Percentiles rank a stretch among this genome's conserved stretches.
phyloP scores from a whole-genome alignment of 2,113 vertebrate species.

The Takifugu flavidus region DNA sequence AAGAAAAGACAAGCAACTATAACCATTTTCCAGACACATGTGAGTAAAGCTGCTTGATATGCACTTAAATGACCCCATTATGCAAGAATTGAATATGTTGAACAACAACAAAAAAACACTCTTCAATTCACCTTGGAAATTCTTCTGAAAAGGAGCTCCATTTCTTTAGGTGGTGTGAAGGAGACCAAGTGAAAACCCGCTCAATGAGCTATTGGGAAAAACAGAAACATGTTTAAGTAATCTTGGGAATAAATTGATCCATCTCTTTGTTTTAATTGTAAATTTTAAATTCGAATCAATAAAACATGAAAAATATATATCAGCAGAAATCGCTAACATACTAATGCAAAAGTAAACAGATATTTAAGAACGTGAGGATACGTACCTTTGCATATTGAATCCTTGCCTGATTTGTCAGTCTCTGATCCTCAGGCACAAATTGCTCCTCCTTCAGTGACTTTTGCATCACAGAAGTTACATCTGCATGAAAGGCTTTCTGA shows the following conservation, averaged over 20 bases:
- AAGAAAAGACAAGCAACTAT: not conserved
- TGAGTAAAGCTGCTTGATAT: not conserved
- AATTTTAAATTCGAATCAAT: not conserved
- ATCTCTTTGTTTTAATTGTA: no score
- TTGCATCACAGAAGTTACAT: constrained; percentile 65
- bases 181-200: constrained; percentile 82
- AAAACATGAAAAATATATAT: not conserved
- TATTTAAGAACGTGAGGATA: not conserved
- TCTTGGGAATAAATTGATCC: no score
- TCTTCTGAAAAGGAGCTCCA: constrained; percentile 73
- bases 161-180: constrained; percentile 75
- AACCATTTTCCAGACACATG: not conserved
- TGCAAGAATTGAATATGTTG: not conserved
- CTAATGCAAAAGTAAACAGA: no score
- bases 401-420: constrained; percentile 53
- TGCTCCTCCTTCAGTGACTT: constrained; percentile 64
- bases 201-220: constrained; percentile 74
- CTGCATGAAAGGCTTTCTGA: constrained; percentile 74
- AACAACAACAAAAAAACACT: not conserved
- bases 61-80: not conserved
- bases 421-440: constrained; percentile 49
- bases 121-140: constrained; percentile 73
- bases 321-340: no score
- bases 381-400: constrained; percentile 69
- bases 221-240: constrained; percentile 8